These are phyloP conservation scores for Idaea straminata DNA, from an alignment of 2,888 invertebrate genomes.

Conservation along the genomic window DNA sequence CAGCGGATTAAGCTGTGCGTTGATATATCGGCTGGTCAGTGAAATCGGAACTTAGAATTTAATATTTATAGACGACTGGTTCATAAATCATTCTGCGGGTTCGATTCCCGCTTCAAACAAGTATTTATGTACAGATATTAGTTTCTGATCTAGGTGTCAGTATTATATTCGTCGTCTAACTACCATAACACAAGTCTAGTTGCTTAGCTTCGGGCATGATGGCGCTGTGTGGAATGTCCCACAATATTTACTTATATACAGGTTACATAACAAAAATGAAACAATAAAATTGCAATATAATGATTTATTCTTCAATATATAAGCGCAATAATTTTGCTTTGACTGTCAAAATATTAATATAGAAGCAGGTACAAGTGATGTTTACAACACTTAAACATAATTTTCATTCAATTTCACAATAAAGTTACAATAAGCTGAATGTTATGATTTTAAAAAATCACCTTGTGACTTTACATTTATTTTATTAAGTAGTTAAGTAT, in stretches of 20 bases:
- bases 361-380: conserved; percentile 79
- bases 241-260: neutral
- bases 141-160: no score
- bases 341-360: conserved; percentile 75
- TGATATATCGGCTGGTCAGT: no score
- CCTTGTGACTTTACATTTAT: conserved; percentile 45
- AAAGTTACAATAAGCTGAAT: conserved; percentile 28
- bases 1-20: no score
- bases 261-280: conserved; percentile 33
- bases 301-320: conserved; percentile 76
- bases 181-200: no score
- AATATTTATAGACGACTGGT: no score
- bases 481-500: conserved; percentile 32
- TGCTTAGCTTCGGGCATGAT: no score
- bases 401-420: conserved; percentile 32
- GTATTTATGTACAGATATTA: no score
- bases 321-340: conserved; percentile 80
- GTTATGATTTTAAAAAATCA: conserved; percentile 33
- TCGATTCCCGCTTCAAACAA: no score
- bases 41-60: no score
- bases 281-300: conserved; percentile 62
- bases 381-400: conserved; percentile 71
- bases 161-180: no score
- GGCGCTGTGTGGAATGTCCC: no score
- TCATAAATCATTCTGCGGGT: no score